These are phyloP conservation scores for Squalus acanthias DNA, from an alignment of 2,797 vertebrate genomes.

Conservation along the genomic window DNA sequence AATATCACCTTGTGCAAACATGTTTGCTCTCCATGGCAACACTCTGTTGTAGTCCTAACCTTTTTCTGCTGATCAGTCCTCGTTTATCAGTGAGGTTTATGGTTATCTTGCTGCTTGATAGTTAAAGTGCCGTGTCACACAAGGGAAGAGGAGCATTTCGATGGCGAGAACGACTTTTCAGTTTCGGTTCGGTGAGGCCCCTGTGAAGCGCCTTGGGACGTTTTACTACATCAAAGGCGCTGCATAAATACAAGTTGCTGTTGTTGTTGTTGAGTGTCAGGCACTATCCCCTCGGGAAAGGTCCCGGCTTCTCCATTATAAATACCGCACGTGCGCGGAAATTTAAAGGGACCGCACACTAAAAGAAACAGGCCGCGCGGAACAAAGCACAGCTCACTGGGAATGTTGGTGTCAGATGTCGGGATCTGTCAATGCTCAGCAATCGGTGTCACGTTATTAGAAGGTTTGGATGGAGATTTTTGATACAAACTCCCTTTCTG, in stretches of 20 bases:
- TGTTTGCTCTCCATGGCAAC: background rate
- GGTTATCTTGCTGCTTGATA: background rate
- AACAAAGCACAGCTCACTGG: no score
- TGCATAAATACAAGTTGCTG: no score
- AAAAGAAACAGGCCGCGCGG: no score
- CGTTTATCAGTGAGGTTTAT: background rate
- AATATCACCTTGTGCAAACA: slow-evolving; percentile 5
- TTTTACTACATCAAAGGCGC: no score
- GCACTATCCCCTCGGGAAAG: no score
- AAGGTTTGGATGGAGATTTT: background rate
- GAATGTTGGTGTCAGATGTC: no score
- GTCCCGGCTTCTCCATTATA: no score
- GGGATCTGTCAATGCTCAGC: no score
- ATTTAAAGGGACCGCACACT: no score
- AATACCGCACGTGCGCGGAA: no score
- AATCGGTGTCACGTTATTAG: background rate
- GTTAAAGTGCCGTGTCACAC: background rate
- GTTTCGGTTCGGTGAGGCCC: background rate
- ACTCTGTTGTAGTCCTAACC: background rate
- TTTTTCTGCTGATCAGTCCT: background rate
- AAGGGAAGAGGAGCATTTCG: background rate
- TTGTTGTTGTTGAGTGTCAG: no score
- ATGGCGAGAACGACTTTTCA: background rate
- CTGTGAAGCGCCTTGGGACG: no score
- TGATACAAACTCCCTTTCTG: background rate